A percentile compares a stretch with the other conserved stretches of the same genome.
These are phyloP conservation scores for Crambe crambe DNA, from an alignment of 37 sponge, comb jelly and placozoan genomes.

Conservation along the genomic window DNA sequence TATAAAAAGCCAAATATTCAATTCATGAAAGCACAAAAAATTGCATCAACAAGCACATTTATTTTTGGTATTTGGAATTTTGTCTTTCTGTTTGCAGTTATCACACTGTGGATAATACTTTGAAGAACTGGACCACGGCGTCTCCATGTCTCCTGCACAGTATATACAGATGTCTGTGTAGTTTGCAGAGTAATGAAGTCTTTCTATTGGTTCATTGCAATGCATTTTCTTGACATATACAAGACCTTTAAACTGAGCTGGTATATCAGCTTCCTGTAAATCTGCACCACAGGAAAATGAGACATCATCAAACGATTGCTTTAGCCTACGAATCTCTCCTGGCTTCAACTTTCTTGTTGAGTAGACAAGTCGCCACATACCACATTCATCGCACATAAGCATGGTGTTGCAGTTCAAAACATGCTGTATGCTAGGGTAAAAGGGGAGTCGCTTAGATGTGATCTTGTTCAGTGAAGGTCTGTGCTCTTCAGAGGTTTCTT, in stretches of 20 bases:
- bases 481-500: neutral
- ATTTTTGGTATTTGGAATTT: too few species aligned
- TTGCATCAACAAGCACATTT: too few species aligned
- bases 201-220: slow-evolving; percentile 28
- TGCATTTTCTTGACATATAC: slow-evolving; percentile 25
- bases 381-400: slow-evolving; percentile 25
- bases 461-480: neutral
- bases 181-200: slow-evolving; percentile 16
- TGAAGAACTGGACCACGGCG: too few species aligned
- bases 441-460: neutral
- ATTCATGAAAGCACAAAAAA: too few species aligned
- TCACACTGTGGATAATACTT: too few species aligned
- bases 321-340: neutral
- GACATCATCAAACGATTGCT: slow-evolving; percentile 4
- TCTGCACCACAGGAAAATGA: slow-evolving; percentile 19
- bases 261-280: slow-evolving; percentile 11
- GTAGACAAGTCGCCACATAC: slow-evolving; percentile 18
- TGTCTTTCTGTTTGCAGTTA: too few species aligned
- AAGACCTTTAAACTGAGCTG: neutral
- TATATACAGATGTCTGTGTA: slow-evolving; percentile 24
- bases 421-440: slow-evolving; percentile 18
- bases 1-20: too few species aligned
- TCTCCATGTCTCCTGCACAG: slow-evolving; percentile 5
- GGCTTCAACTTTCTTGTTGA: slow-evolving; percentile 3
- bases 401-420: slow-evolving; percentile 3